Conservation (phyloP, 1,140 invertebrate species). For the Neomicropteryx cornuta region DNA sequence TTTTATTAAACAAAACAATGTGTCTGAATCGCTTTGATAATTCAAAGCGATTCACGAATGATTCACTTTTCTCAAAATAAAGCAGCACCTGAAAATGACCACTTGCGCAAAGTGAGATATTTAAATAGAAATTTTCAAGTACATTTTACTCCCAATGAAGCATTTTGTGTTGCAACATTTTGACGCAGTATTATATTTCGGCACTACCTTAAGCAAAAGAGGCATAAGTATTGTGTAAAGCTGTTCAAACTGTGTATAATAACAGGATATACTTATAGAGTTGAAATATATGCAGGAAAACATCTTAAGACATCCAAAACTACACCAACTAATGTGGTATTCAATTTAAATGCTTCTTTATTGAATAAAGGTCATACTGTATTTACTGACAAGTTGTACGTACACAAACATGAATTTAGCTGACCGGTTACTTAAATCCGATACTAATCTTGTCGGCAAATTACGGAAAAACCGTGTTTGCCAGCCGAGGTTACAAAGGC, state of each 20-base stretch:
- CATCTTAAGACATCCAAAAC: conserved; percentile 18
- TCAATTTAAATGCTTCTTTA: conserved; percentile 19
- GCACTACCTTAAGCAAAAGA: conserved; percentile 26
- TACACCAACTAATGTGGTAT: conserved; percentile 22
- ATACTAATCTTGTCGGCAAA: conserved; percentile 14
- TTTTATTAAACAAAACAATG: too few relatives aligned
- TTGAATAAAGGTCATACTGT: conserved; percentile 25
- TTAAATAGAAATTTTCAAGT: conserved; percentile 23
- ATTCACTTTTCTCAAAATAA: too few relatives aligned
- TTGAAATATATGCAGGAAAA: conserved; percentile 24
- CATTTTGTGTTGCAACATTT: conserved; percentile 25
- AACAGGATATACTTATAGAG: conserved; percentile 23
- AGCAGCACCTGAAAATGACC: too few relatives aligned
- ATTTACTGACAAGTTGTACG: conserved; percentile 33
- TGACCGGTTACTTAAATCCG: conserved; percentile 13
- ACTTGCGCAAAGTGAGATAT: too few relatives aligned
- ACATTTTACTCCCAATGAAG: conserved; percentile 20
- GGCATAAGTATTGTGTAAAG: conserved; percentile 29
- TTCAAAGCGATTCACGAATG: too few relatives aligned
- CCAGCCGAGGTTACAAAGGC: not conserved
- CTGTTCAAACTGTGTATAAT: conserved; percentile 23
- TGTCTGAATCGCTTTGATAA: too few relatives aligned
- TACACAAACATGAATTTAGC: conserved; percentile 17
- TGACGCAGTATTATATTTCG: conserved; percentile 23
- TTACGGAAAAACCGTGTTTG: too few relatives aligned